Base-by-base conservation (phyloP, 2,888 invertebrate species). In the Osmoderma eremita region DNA sequence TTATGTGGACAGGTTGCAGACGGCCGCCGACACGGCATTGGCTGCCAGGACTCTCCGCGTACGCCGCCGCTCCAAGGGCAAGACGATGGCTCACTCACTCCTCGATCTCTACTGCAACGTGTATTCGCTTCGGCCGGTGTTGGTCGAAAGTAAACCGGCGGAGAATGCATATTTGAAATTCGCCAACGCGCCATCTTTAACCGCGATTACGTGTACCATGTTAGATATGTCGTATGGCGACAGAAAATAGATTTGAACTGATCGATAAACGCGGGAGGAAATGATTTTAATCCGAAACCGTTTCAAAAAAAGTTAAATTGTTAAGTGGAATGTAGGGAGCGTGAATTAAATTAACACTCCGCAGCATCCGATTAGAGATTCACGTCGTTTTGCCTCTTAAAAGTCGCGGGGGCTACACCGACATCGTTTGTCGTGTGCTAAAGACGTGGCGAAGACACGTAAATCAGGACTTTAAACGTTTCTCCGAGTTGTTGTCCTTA, bases 1-100 rank as follows among this genome's bases (percentile, higher is more conserved):
- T 83, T 83, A 83, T 82, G 82, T 81, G 82, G 82, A 82, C 82
- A 81, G 81, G 81, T 82, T 80, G 79, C 78, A 81, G 81, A 82
- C 81, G 79, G 78, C 77, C 78, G 77, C 77, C 77, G 77, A 74
- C 74, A 75, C 77, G 74, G 74, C 75, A 75, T 75, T 75, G 77
- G 75, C 74, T 72, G 73, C 65, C 61, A 71, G 58, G 58, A 45
- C 45, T 58, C 58, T 39, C 39, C 54, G 54, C 42, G 58, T 30
- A 24, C 6, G 30, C 30, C 10, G 30, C 30, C 45, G 15, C 58
- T 58, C 74, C 73, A 73, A 71, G 73, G 73, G 72, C 73, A 73
- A 68, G 49, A 66, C 65, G 65, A 68, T 63, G 65, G 65, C 68
- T 68, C 58, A 68, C 68, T 68, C 51, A 64, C 53, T 67, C 48